Evolutionary conservation across 2,797 vertebrate genomes (phyloP).

Genomic region (Chiloscyllium punctatum): DNA sequence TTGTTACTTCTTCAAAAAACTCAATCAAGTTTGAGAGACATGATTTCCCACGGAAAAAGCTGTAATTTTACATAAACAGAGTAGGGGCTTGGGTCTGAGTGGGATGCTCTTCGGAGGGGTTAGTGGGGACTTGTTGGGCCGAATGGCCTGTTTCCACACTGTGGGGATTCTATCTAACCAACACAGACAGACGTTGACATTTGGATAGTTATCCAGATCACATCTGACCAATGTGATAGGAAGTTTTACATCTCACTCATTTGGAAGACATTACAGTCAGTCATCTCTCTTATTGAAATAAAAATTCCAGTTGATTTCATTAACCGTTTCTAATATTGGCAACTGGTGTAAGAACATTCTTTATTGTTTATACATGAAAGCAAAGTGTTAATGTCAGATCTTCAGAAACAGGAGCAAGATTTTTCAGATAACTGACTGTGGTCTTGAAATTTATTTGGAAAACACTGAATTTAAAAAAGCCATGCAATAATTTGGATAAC

Average conservation of each 20-base stretch:
- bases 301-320: background rate
- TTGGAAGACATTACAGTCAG: background rate
- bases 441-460: background rate
- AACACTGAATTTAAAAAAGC: background rate
- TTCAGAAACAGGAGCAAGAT: background rate
- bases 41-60: too few species aligned
- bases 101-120: too few species aligned
- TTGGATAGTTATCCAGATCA: background rate
- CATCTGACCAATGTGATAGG: background rate
- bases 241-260: background rate
- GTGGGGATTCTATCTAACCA: background rate
- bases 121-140: too few species aligned
- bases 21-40: too few species aligned
- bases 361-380: too few species aligned
- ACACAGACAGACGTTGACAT: background rate
- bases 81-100: too few species aligned
- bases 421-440: background rate
- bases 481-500: background rate
- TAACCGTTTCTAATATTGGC: background rate
- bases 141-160: too few species aligned
- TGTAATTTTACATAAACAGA: too few species aligned
- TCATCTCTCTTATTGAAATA: background rate
- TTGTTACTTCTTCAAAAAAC: too few species aligned
- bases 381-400: background rate
- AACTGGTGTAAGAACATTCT: too few species aligned